Evolutionary conservation across 2,113 vertebrate genomes (phyloP).

Genomic region (Ondatra zibethicus): DNA sequence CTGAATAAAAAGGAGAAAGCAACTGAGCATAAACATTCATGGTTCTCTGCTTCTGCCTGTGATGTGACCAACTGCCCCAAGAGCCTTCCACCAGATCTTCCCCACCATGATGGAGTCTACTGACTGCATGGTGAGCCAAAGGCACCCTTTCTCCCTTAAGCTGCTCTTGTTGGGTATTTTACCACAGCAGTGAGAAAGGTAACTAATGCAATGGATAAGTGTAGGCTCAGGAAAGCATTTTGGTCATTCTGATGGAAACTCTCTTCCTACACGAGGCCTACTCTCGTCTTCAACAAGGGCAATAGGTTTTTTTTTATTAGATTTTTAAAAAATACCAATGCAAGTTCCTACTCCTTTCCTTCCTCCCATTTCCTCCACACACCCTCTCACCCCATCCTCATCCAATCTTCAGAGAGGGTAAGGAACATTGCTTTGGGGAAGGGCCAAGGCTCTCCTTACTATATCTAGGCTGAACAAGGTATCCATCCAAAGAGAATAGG

Average conservation of each 20-base stretch:
- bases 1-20: not conserved
- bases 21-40: too few species aligned
- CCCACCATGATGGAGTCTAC: too few species aligned
- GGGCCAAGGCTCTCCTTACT: too few species aligned
- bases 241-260: slow-evolving; percentile 19
- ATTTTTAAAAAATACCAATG: too few species aligned
- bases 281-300: not conserved
- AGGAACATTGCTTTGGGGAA: too few species aligned
- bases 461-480: too few species aligned
- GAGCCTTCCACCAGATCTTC: too few species aligned
- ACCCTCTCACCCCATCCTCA: too few species aligned
- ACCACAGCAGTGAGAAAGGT: not conserved
- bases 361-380: too few species aligned
- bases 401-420: too few species aligned
- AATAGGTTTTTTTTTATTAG: slow-evolving; percentile 13
- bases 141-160: not conserved
- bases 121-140: not conserved
- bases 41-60: not conserved
- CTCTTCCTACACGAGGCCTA: not conserved
- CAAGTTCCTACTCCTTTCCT: too few species aligned
- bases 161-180: not conserved
- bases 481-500: too few species aligned
- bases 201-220: slow-evolving; percentile 1
- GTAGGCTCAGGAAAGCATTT: not conserved
- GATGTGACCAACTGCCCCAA: not conserved